Evolutionary conservation across 2,888 invertebrate species (phyloP), one percentile per base, ranked within the genome.

Genomic region (Callinectes sapidus): DNA sequence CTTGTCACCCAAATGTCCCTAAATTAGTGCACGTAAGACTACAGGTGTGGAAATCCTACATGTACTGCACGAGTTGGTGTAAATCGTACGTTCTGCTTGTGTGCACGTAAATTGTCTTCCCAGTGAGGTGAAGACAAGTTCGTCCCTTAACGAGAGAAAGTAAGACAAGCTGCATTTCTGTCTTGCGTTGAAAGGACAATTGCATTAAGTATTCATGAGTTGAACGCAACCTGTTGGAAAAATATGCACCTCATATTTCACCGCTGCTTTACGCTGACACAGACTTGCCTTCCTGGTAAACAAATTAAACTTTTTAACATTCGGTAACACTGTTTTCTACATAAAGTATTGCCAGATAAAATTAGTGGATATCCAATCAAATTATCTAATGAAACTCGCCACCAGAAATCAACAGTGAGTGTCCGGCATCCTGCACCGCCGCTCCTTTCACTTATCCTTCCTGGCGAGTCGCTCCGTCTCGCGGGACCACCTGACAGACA

Each of bases 141-240:
- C 23, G 61, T 61, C 18, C 18, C 6, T 23, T 61, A 61, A 23
- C 18, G 61, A 61, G 23, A 2, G 23, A 61, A 61, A 61, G 23
- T 23, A 23, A 61, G 61, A 61, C 61, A 61, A 23, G 61, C 23
- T 61, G 61, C 61, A 61, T 61, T 61, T 61, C 61, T 61, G 61
- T 61, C 61, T 61, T 61, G 23, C 61, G 61, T 61, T 61, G 6
- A 3, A 16, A 0, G 61, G 61, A 61, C 61, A 61, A 61, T 61
- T 61, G 61, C 61, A 61, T 61, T 61, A 61, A 61, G 61, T 61
- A 61, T 61, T 61, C 61, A 61, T 61, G 61, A 61, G 61, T 61
- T 61, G 23, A 61, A 61, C 61, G 61, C 61, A 18, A 61, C 61
- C 61, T 61, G 61, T 61, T 61, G 61, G 61, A 61, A 61, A 61